Evolutionary conservation across 2,797 vertebrate genomes (phyloP).

Genomic region (Molossus alvarezi): DNA sequence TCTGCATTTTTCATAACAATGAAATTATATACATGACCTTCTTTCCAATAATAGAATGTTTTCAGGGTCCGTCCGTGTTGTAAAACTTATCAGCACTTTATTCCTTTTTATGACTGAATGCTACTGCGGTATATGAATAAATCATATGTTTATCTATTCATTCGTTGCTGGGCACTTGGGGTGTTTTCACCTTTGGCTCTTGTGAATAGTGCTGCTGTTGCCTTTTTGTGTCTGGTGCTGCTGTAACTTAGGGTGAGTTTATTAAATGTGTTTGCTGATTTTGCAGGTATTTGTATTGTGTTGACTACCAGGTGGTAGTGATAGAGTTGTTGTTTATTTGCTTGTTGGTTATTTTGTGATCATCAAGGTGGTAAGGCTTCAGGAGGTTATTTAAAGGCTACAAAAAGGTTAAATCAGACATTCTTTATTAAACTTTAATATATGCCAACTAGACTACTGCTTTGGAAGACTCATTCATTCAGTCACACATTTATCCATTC

Average conservation of each 20-base stretch:
- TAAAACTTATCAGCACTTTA: not conserved
- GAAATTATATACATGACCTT: not conserved
- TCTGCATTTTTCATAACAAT: not conserved
- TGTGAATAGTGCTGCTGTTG: accelerated
- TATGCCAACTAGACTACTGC: not conserved
- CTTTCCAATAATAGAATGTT: not conserved
- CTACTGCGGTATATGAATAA: not conserved
- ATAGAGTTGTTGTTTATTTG: not conserved
- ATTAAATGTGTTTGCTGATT: not conserved
- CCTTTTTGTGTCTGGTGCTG: not conserved
- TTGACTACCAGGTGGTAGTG: not conserved
- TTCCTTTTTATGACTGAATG: not conserved
- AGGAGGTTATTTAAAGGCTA: not conserved
- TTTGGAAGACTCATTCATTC: not conserved
- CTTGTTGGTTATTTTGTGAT: not conserved
- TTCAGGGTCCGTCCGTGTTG: not conserved
- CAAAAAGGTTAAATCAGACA: not conserved
- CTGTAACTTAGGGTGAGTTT: not conserved
- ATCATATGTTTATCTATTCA: not conserved
- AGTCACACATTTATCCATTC: not conserved
- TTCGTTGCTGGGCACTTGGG: accelerated
- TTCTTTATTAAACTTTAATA: not conserved
- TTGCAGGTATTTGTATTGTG: not conserved
- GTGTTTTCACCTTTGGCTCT: not conserved
- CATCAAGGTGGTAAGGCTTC: not conserved